Evolutionary conservation across 2,797 vertebrate species (phyloP).

Genomic region (Dendrocincla tyrannina): DNA sequence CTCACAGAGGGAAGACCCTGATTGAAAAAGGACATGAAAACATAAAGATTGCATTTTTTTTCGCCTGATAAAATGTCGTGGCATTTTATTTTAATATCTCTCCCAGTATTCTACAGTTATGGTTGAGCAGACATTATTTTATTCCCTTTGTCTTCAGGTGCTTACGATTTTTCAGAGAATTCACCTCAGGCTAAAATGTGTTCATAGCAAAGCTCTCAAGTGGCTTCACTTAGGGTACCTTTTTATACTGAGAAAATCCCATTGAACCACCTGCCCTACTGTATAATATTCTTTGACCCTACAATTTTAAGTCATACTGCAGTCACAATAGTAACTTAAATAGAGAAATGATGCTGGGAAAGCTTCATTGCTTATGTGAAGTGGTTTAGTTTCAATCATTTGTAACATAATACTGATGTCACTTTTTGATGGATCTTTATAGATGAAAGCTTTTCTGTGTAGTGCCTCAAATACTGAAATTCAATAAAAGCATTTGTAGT

Average conservation of each 20-base stretch:
- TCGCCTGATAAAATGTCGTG: not conserved
- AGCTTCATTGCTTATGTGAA: not conserved
- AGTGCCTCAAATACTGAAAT: not conserved
- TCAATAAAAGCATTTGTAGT: not conserved
- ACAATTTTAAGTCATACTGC: not conserved
- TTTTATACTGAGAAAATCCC: not conserved
- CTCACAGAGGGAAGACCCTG: not conserved
- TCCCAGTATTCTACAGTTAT: not conserved
- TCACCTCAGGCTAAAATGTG: not conserved
- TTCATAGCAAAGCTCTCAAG: not conserved
- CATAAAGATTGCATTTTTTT: not conserved
- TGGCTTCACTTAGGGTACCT: not conserved
- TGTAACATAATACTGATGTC: not conserved
- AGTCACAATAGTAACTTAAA: not conserved
- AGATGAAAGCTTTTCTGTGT: not conserved
- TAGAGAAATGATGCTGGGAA: not conserved
- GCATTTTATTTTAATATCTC: constrained; percentile 22
- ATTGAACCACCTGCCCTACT: not conserved
- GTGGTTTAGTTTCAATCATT: not conserved
- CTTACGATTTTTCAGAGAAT: not conserved
- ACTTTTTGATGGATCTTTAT: not conserved
- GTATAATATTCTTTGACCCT: not conserved
- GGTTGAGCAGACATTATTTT: constrained; percentile 5
- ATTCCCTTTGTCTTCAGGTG: not conserved
- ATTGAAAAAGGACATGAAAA: not conserved